Evolutionary conservation across 2,888 invertebrate species (phyloP), one percentile per base, ranked within the genome.

Genomic region (Rhingia campestris): DNA sequence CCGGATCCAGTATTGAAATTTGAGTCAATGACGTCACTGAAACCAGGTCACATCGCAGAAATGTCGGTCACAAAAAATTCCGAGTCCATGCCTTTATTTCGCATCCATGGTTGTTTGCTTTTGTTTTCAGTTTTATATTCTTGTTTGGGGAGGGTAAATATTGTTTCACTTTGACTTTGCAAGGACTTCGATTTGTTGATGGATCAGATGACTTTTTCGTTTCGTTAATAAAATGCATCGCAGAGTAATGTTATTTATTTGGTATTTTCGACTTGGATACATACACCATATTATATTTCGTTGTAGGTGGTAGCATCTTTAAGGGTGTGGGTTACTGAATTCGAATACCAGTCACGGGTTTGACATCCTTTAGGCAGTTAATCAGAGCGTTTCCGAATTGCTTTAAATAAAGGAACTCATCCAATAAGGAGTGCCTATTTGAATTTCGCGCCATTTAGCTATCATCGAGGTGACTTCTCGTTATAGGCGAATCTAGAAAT

Each of bases 21-120:
- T 79, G 64, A 80, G 73, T 80, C 84, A 74, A 84, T 84, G 84
- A 84, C 84, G 84, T 84, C 84, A 80, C 84, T 74, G 51, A 47
- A 74, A 84, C 80, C 74, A 84, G 80, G 84, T 70, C 84, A 22
- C 22, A 84, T 80, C 74, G 70, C 41, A 61, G 30, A 49, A 80
- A 84, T 80, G 80, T 84, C 84, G 84, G 84, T 80, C 84, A 84
- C 80, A 67, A 79, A 69, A 61, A 61, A 69, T 79, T 79, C 74
- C 74, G 74, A 74, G 59, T 69, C 69, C 69, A 79, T 74, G 74
- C 74, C 59, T 74, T 74, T 64, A 59, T 63, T 73, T 64, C 53
- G 72, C 59, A 51, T 64, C 33, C 7, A 49, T 59, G 59, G 4
- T 43, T 35, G 49, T 35, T 51, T 51, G 10, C n/a, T 59, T 14